These are phyloP conservation scores for Crotophaga sulcirostris DNA, from an alignment of 2,113 vertebrate genomes.

Conservation along the genomic window DNA sequence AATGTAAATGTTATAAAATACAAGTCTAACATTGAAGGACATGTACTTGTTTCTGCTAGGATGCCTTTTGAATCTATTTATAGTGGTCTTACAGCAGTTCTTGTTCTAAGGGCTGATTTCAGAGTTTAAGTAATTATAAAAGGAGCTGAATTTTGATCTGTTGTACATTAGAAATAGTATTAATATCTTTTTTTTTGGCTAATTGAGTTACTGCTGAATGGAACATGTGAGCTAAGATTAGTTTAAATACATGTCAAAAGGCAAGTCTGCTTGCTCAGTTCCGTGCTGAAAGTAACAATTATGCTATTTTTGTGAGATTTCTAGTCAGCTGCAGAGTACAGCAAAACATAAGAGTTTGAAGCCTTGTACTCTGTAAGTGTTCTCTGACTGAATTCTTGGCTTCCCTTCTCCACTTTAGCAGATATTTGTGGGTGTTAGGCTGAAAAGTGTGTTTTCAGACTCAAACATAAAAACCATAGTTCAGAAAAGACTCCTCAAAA, in stretches of 20 bases:
- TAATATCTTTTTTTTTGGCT: background rate
- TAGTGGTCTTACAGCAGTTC: background rate
- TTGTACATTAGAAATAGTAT: background rate
- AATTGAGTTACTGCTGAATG: background rate
- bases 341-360: background rate
- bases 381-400: background rate
- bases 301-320: conserved; percentile 11
- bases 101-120: background rate
- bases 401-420: background rate
- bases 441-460: background rate
- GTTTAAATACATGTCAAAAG: background rate
- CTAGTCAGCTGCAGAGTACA: background rate
- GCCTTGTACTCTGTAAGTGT: background rate
- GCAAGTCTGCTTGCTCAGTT: background rate
- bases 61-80: background rate
- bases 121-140: background rate
- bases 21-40: background rate
- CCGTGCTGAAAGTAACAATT: background rate
- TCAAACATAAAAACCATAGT: background rate
- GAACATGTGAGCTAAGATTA: background rate
- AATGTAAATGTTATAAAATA: background rate
- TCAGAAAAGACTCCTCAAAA: background rate
- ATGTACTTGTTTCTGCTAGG: background rate
- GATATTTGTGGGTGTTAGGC: background rate
- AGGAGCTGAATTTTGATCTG: conserved; percentile 32